Evolutionary conservation across 2,888 invertebrate species (phyloP).

Genomic region (Platynereis dumerilii): DNA sequence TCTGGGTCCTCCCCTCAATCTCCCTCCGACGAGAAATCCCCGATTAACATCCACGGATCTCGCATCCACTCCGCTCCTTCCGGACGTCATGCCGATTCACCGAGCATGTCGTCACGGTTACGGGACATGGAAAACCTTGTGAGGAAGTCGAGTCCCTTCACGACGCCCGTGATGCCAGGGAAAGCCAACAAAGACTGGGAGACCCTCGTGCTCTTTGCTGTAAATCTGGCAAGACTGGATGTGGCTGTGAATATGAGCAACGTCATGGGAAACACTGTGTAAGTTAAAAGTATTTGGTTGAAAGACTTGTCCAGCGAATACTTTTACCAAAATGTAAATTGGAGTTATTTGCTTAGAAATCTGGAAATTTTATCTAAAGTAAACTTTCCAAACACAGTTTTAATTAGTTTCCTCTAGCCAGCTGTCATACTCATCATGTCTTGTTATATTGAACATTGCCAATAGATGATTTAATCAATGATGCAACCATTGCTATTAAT

Average conservation of each 20-base stretch:
- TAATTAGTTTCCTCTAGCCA: too few species aligned
- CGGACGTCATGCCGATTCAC: neutral
- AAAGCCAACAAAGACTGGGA: conserved; percentile 74
- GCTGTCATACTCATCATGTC: too few species aligned
- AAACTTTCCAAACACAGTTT: too few species aligned
- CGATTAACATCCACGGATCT: neutral
- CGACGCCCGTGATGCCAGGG: conserved; percentile 7
- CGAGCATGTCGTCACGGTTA: neutral
- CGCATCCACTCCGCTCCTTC: neutral
- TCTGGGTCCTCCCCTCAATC: conserved; percentile 4
- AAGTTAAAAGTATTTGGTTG: conserved; percentile 63
- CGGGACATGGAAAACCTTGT: neutral
- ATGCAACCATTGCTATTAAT: too few species aligned
- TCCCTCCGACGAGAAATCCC: neutral
- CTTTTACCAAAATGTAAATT: too few species aligned
- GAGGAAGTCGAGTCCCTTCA: conserved; percentile 5
- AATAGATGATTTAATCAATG: too few species aligned
- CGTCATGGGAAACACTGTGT: conserved; percentile 97
- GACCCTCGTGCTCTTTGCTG: conserved; percentile 91
- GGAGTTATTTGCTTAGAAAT: too few species aligned
- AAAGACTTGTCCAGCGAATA: too few species aligned
- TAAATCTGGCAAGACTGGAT: conserved; percentile 94
- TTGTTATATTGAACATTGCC: too few species aligned
- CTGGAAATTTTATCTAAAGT: too few species aligned
- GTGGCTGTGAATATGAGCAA: conserved; percentile 99